Percentiles rank a stretch among this genome's conserved stretches.
These are phyloP conservation scores for Liasis olivaceus DNA, from an alignment of 2,797 vertebrate genomes.

Conservation along the genomic window DNA sequence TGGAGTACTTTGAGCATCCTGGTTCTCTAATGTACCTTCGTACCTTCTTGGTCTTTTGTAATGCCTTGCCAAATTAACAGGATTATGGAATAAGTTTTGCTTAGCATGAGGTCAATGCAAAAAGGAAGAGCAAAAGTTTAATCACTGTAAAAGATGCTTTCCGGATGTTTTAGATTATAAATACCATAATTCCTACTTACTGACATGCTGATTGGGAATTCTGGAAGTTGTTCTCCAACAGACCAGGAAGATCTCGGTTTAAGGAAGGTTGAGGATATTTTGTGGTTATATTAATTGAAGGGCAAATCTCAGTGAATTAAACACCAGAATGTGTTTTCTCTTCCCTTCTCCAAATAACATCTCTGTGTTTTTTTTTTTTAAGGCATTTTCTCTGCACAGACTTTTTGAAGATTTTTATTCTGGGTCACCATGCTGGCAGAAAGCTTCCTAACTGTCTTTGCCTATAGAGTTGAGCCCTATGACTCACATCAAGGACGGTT, in stretches of 20 bases:
- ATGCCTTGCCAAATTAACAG: background rate
- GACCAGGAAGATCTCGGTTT: background rate
- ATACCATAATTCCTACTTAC: background rate
- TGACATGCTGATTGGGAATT: background rate
- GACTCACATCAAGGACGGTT: constrained; percentile 42
- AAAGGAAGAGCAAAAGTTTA: background rate
- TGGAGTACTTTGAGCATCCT: background rate
- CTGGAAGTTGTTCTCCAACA: background rate
- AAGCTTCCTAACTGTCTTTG: constrained; percentile 70
- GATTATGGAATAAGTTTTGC: background rate
- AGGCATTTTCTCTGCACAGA: constrained; percentile 41
- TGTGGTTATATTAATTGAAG: background rate
- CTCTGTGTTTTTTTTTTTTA: constrained; percentile 15
- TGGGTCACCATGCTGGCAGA: constrained; percentile 76
- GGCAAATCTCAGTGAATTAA: background rate
- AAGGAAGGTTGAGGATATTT: background rate
- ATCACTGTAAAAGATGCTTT: background rate
- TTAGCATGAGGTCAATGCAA: background rate
- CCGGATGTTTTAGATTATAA: background rate
- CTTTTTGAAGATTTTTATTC: constrained; percentile 22
- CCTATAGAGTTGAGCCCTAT: constrained; percentile 63
- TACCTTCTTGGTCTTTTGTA: background rate
- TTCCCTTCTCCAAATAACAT: constrained; percentile 1
- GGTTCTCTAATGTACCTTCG: background rate
- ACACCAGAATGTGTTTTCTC: background rate